These are phyloP conservation scores for Drosophila engyochracea DNA, from an alignment of 2,888 invertebrate species.

Conservation along the genomic window DNA sequence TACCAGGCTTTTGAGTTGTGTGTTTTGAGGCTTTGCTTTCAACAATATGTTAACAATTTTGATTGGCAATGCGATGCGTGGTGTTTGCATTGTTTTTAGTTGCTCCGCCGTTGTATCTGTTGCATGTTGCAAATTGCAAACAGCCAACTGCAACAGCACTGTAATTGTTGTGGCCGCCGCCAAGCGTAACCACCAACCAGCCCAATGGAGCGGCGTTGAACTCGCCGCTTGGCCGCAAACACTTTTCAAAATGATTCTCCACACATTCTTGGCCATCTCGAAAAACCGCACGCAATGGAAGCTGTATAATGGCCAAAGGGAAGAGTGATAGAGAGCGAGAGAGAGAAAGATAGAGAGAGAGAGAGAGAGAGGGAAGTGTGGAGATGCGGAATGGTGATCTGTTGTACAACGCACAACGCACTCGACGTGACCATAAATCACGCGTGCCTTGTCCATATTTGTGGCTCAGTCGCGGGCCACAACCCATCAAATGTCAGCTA, in stretches of 20 bases:
- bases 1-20: constrained; percentile 51
- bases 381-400: constrained; percentile 7
- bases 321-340: constrained; percentile 11
- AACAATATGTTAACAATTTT: constrained; percentile 69
- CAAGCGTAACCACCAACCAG: constrained; percentile 74
- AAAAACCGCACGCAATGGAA: constrained; percentile 43
- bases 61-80: constrained; percentile 69
- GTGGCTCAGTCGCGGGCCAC: constrained; percentile 55
- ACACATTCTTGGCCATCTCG: constrained; percentile 53
- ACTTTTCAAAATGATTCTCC: constrained; percentile 49
- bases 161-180: constrained; percentile 55
- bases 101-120: constrained; percentile 49
- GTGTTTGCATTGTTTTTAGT: constrained; percentile 68
- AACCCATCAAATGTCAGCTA: constrained; percentile 71
- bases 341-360: constrained; percentile 6
- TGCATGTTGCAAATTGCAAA: constrained; percentile 72
- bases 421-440: constrained; percentile 64
- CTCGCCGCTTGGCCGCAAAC: constrained; percentile 44
- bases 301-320: constrained; percentile 3
- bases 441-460: constrained; percentile 67
- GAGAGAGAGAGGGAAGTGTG: background rate
- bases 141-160: constrained; percentile 32
- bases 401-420: constrained; percentile 36
- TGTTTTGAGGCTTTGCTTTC: constrained; percentile 50
- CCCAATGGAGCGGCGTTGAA: constrained; percentile 61